Evolutionary conservation across 92 coral and sea anemone species (phyloP), one percentile per base, ranked within the genome.

Genomic region (Plumapathes pennacea): DNA sequence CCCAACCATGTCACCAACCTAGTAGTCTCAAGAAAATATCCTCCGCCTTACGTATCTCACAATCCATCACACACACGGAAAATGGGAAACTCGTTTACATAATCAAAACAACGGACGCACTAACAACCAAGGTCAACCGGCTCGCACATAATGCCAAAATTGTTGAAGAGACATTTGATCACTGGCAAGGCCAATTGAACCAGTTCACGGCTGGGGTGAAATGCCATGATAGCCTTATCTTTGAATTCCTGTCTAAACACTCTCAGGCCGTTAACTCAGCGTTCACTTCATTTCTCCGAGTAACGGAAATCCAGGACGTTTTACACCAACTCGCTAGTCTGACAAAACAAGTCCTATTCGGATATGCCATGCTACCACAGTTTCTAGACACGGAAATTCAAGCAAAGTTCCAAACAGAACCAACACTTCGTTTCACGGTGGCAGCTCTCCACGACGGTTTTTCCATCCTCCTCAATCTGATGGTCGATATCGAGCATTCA

Each of bases 241-340:
- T 72, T 3, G 43, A 62, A 43, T 64, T 54, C 41, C 14, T 55
- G 9, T 64, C 81, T 2, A 54, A 74, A 56, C 45, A 48, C 23
- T 51, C 73, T 1, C 32, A 41, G 3, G 73, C 62, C 26, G 22
- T 74, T 14, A 64, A 64, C n/a, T 32, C 67, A 5, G 73, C 73
- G 13, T 74, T 74, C 30, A 10, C 62, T 10, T 29, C 54, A 3
- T 4, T 63, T 0, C 19, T 64, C 15, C 62, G 67, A 19, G 11
- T 74, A 12, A 39, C 54, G 31, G 74, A 64, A 54, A 45, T 54
- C 6, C 67, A 74, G 38, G 67, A 64, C 47, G 39, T 42, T 10
- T 12, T 73, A 32, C 50, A 53, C 25, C 81, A 73, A 9, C n/a
- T 73, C 7, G 32, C 62, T 3, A 61, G 27, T 13, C 24, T 71